Evolutionary conservation across 2,797 vertebrate species (phyloP).

Genomic region (Crypturellus tataupa): DNA sequence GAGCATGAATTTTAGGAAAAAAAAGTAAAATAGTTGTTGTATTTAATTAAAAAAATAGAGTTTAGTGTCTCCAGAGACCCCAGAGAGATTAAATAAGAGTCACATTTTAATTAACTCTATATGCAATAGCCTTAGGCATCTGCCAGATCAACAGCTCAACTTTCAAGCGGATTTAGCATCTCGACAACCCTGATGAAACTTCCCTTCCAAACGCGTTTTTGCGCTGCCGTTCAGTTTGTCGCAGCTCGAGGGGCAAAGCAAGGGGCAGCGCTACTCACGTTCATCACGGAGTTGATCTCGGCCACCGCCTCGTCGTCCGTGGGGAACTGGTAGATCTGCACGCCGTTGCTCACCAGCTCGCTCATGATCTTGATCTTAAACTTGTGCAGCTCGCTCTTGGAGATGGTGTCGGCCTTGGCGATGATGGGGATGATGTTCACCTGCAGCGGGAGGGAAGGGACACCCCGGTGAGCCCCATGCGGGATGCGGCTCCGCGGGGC

Average conservation of each 20-base stretch:
- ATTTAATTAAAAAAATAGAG: not conserved
- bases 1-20: not conserved
- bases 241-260: rapidly evolving
- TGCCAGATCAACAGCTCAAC: not conserved
- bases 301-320: slow-evolving; percentile 94
- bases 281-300: slow-evolving; percentile 98
- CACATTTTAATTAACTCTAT: not conserved
- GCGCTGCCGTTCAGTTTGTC: not conserved
- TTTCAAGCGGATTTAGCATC: not conserved
- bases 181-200: not conserved
- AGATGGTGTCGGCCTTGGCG: slow-evolving; percentile 98
- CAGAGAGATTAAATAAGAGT: not conserved
- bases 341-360: slow-evolving; percentile 96
- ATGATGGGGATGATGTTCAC: slow-evolving; percentile 99
- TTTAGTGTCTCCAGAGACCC: not conserved
- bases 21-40: not conserved
- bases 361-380: slow-evolving; percentile 99
- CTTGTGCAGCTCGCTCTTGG: slow-evolving; percentile 97
- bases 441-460: slow-evolving; percentile 70
- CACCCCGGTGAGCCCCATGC: not conserved
- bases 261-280: slow-evolving; percentile 84
- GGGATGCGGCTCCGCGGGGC: not conserved
- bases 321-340: slow-evolving; percentile 99
- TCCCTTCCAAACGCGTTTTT: not conserved
- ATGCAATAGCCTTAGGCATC: not conserved